Base-by-base conservation (phyloP, 1,140 invertebrate genomes). In the Pseudomyrmex concolor region DNA sequence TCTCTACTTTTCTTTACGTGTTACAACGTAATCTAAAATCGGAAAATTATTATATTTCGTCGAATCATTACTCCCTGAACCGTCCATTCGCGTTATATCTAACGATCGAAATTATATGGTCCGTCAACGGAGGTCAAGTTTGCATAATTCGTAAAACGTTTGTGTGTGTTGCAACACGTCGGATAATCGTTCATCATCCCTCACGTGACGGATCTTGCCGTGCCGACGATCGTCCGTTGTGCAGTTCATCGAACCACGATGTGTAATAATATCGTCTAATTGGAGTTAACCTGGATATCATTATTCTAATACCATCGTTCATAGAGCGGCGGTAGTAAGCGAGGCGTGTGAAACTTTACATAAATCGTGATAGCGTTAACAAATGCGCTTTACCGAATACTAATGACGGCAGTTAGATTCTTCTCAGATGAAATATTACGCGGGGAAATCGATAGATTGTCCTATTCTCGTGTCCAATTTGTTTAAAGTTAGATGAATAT, bases 181-280 rank as follows among this genome's bases (percentile, higher is more conserved):
- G 22, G 51, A 71, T 78, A 84, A 70, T 66, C 57, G 15, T 17
- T 84, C 64, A 22, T 50, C 70, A 54, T 64, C 50, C 9, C 4
- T 57, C 50, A 55, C 64, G 66, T 63, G 34, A 59, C 12, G 15
- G 43, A 60, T 57, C 66, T 50, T 62, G 55, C 48, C 17, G n/a
- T 60, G 15, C 25, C 62, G 55, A 34, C 10, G 71, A 72, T 71
- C 22, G 73, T 25, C 70, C 63, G 34, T 51, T 67, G 45, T 8
- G 2, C 19, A 55, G 57, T 67, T 45, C 19, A 55, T 70, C 51
- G 64, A 70, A 85, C 34, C 34, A 34, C 45, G 43, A 34, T 25
- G 12, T 45, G 19, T 48, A 50, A 17, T 57, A 84, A 84, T 71
- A 85, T 13, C 17, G 17, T 15, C 43, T 71, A 84, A 70, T 85